These are phyloP conservation scores for Drosophila prostipennis DNA, from an alignment of 2,888 invertebrate genomes.

Conservation along the genomic window DNA sequence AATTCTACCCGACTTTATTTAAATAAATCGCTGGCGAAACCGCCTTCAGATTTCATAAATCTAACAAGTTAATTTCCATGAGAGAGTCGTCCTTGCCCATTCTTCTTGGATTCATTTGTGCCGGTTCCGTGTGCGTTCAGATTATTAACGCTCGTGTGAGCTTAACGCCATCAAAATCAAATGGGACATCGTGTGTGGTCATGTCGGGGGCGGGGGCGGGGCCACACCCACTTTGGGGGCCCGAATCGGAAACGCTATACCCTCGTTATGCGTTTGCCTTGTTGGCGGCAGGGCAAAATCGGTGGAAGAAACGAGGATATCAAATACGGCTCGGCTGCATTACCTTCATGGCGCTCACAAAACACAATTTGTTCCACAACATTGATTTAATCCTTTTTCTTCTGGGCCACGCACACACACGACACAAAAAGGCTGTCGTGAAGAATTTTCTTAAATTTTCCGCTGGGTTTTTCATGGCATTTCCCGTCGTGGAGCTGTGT, in stretches of 20 bases:
- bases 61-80: constrained; percentile 33
- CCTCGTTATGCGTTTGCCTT: constrained; percentile 67
- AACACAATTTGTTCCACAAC: constrained; percentile 76
- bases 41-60: constrained; percentile 5
- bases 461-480: constrained; percentile 58
- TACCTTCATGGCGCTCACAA: constrained; percentile 56
- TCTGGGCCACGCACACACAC: constrained; percentile 37
- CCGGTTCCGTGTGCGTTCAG: constrained; percentile 23
- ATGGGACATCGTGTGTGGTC: constrained; percentile 71
- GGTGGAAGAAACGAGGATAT: constrained; percentile 52
- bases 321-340: constrained; percentile 58
- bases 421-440: constrained; percentile 38
- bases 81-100: constrained; percentile 11
- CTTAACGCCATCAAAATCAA: constrained; percentile 71
- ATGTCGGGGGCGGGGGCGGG: constrained; percentile 26
- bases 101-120: constrained; percentile 6
- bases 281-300: constrained; percentile 58
- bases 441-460: constrained; percentile 69
- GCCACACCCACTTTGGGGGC: constrained; percentile 7
- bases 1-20: too few relatives aligned
- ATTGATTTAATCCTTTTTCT: constrained; percentile 79
- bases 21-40: not conserved
- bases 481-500: constrained; percentile 63
- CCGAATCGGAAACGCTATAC: constrained; percentile 28
- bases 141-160: constrained; percentile 78